phyloP scores from a whole-genome alignment of 1,140 invertebrate genomes.

The Ceratosolen solmsi region DNA sequence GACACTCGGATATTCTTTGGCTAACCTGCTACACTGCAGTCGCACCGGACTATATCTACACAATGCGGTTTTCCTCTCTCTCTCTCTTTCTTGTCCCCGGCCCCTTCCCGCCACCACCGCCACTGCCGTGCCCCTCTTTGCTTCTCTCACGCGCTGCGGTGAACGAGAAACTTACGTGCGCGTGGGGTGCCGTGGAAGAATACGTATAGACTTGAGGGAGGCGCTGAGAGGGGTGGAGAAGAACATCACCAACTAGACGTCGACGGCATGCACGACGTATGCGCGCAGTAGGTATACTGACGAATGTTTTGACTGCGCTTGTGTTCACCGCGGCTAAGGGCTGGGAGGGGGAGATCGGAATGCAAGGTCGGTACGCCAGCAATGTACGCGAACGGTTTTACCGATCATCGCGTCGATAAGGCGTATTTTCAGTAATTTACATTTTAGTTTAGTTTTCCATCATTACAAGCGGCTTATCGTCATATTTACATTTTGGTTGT shows the following conservation, averaged over 20 bases:
- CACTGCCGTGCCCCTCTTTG: not conserved
- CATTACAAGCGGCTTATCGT: too few relatives aligned
- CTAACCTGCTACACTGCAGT: constrained; percentile 9
- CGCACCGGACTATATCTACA: not conserved
- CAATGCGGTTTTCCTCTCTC: not conserved
- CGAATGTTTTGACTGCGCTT: not conserved
- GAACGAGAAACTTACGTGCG: not conserved
- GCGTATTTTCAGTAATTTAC: not conserved
- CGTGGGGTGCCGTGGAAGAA: not conserved
- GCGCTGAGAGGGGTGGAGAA: not conserved
- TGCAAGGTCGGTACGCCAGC: constrained; percentile 40
- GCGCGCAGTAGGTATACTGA: not conserved
- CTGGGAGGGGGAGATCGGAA: constrained; percentile 16
- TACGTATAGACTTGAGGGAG: not conserved
- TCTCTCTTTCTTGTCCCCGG: not conserved
- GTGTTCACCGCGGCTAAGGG: not conserved
- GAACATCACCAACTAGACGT: not conserved
- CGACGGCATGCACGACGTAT: not conserved
- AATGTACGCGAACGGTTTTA: constrained; percentile 23
- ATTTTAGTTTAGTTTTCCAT: too few relatives aligned
- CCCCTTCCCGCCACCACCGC: not conserved
- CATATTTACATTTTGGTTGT: too few relatives aligned
- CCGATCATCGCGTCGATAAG: constrained; percentile 32
- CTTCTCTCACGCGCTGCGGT: not conserved
- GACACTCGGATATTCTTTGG: not conserved